Conservation (phyloP, 2,113 vertebrate genomes). For the Aplodontia rufa region DNA sequence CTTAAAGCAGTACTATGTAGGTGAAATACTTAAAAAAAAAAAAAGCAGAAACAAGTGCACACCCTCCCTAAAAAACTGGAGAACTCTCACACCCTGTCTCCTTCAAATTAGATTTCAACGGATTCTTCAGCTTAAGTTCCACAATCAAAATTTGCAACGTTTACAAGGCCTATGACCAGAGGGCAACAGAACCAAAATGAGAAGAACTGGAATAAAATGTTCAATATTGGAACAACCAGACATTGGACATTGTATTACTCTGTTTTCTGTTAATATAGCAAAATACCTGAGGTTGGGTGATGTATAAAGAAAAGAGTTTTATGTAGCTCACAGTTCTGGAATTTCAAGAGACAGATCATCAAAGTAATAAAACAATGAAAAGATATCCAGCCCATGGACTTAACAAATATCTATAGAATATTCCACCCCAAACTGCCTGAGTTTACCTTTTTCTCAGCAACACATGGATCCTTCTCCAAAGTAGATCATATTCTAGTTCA, state of each 20-base stretch:
- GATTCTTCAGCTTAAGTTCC: not conserved
- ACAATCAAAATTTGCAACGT: not conserved
- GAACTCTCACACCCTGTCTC: not conserved
- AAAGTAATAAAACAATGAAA: too few relatives aligned
- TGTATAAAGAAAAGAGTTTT: not conserved
- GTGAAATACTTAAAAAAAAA: not conserved
- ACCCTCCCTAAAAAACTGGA: not conserved
- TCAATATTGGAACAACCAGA: not conserved
- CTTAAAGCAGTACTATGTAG: not conserved
- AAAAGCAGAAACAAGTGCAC: not conserved
- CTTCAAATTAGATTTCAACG: not conserved
- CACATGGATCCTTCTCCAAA: too few relatives aligned
- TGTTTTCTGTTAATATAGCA: not conserved
- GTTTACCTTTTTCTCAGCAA: too few relatives aligned
- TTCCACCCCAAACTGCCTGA: too few relatives aligned
- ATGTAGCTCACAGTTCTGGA: not conserved
- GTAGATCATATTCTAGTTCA: too few relatives aligned
- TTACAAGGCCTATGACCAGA: not conserved
- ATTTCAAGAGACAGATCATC: too few relatives aligned
- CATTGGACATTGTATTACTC: not conserved
- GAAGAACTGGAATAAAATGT: not conserved
- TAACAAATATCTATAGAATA: too few relatives aligned
- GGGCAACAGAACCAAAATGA: not conserved
- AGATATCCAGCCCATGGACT: too few relatives aligned
- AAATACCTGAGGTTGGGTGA: not conserved